Conservation (phyloP, 2,797 vertebrate genomes). For the Falco biarmicus region DNA sequence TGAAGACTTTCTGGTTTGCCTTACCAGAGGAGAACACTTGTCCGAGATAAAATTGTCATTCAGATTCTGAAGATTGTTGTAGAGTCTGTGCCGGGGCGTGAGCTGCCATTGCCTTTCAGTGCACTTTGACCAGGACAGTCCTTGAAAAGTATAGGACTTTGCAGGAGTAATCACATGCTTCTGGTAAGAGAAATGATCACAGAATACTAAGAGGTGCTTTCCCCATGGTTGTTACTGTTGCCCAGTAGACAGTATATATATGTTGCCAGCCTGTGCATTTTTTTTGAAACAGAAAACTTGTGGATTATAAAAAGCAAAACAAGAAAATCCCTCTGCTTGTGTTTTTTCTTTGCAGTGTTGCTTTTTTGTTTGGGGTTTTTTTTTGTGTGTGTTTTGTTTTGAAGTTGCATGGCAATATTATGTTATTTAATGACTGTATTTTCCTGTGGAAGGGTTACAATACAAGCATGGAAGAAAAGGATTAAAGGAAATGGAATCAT, state of each 20-base stretch:
- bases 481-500: neutral
- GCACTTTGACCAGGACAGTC: neutral
- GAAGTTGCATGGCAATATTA: neutral
- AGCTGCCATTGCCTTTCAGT: neutral
- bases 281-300: neutral
- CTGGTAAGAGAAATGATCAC: neutral
- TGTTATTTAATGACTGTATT: neutral
- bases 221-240: neutral
- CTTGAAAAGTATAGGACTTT: neutral
- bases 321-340: neutral
- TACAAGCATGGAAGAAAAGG: neutral
- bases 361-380: neutral
- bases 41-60: neutral
- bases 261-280: neutral
- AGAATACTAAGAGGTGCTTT: neutral
- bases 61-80: neutral
- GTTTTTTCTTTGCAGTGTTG: neutral
- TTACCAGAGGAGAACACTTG: neutral
- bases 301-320: neutral
- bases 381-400: neutral
- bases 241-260: neutral
- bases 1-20: neutral
- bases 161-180: neutral
- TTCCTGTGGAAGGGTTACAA: neutral
- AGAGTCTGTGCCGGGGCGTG: too few species aligned